Evolutionary conservation across 1,140 invertebrate species (phyloP).

Genomic region (Eupristina koningsbergeri): DNA sequence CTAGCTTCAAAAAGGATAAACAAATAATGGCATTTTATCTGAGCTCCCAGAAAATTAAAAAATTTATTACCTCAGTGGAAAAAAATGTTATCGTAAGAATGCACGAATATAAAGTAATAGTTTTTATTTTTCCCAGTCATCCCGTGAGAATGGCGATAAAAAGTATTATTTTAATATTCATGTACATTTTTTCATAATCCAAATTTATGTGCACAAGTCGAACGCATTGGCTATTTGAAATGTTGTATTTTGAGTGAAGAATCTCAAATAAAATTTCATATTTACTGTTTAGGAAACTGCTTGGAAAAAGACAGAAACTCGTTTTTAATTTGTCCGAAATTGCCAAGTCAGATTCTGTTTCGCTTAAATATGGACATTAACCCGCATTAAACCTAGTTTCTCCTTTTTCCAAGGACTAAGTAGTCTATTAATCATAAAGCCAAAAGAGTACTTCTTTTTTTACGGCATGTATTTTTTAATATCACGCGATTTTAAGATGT

Average conservation of each 20-base stretch:
- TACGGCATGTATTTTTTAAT: neutral
- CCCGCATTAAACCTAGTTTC: neutral
- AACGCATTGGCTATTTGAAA: neutral
- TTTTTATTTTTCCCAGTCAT: slow-evolving; percentile 11
- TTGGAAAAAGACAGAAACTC: neutral
- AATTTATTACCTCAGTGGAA: neutral
- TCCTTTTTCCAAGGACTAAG: neutral
- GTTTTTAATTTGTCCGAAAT: neutral
- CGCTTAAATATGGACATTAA: neutral
- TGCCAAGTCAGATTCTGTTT: neutral
- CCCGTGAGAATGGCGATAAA: neutral
- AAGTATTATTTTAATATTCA: neutral
- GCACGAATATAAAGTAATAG: neutral
- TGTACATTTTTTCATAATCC: neutral
- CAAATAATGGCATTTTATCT: neutral
- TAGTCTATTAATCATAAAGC: neutral
- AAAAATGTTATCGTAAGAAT: neutral
- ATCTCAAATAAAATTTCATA: too few species aligned
- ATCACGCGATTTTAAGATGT: too few species aligned
- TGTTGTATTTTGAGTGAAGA: neutral
- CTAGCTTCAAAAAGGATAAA: neutral
- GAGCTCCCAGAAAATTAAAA: neutral
- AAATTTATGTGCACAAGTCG: neutral
- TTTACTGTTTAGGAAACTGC: too few species aligned
- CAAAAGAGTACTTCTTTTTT: neutral